Evolutionary conservation across 1,140 invertebrate species (phyloP).

Genomic region (Micrasema minimum): DNA sequence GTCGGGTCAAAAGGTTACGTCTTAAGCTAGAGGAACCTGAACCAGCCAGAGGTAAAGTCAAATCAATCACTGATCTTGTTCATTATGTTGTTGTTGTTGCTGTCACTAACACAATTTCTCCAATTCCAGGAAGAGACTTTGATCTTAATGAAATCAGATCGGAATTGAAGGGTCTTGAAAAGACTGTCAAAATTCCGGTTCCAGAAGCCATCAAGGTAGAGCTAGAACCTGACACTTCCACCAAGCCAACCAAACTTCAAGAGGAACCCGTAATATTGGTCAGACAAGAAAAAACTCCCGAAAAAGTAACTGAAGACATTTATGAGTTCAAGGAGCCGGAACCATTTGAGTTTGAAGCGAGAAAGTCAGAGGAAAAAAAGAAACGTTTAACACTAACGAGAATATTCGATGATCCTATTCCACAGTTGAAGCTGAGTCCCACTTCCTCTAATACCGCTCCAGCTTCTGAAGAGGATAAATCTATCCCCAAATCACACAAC

Average conservation of each 20-base stretch:
- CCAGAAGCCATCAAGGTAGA: constrained; percentile 61
- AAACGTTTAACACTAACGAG: constrained; percentile 66
- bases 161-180: constrained; percentile 82
- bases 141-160: constrained; percentile 86
- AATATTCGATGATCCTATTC: constrained; percentile 68
- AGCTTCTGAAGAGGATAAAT: constrained; percentile 41
- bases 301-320: constrained; percentile 75
- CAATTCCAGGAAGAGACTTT: constrained; percentile 72
- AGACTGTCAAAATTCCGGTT: constrained; percentile 61
- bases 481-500: constrained; percentile 49
- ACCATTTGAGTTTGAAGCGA: constrained; percentile 83
- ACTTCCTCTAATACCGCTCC: constrained; percentile 58
- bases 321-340: constrained; percentile 92
- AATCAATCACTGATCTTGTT: not conserved
- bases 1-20: constrained; percentile 44
- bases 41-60: constrained; percentile 43
- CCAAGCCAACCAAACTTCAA: constrained; percentile 36
- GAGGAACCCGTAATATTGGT: constrained; percentile 55
- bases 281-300: constrained; percentile 56
- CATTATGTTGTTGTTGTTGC: too few relatives aligned
- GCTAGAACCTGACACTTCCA: constrained; percentile 55
- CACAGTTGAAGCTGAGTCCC: constrained; percentile 64
- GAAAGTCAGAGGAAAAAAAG: constrained; percentile 70
- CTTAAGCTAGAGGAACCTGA: constrained; percentile 48
- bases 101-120: constrained; percentile 4